Conservation (phyloP, 2,888 invertebrate genomes). For the Pollenia labialis region DNA sequence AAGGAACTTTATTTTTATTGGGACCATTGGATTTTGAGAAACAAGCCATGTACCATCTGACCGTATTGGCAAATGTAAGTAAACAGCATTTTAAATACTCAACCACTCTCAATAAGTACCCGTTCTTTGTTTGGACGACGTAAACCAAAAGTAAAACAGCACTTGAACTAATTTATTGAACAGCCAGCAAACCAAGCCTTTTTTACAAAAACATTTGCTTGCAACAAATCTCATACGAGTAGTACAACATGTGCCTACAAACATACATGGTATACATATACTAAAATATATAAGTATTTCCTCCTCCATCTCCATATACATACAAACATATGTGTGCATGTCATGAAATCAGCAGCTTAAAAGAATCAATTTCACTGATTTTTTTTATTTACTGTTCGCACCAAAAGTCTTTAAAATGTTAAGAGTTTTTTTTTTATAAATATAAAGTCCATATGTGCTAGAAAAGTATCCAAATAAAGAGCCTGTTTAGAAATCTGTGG, state of each 20-base stretch:
- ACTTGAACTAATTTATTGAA: conserved; percentile 48
- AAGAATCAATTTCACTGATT: neutral
- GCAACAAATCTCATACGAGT: neutral
- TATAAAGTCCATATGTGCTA: no score
- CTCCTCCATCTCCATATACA: neutral
- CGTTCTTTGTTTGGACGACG: neutral
- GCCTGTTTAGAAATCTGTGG: no score
- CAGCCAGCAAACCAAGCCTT: neutral
- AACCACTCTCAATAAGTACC: neutral
- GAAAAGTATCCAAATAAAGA: no score
- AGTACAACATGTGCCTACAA: neutral
- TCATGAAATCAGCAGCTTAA: neutral
- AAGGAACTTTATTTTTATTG: conserved; percentile 91
- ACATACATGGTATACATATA: neutral
- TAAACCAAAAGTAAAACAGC: conserved; percentile 6
- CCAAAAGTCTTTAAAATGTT: no score
- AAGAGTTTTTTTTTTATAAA: no score
- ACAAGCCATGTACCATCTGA: conserved; percentile 93
- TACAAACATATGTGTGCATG: neutral
- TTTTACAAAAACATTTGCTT: no score
- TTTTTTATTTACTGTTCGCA: no score
- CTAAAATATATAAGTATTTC: neutral
- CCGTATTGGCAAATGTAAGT: conserved; percentile 94
- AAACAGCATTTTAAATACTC: conserved; percentile 43
- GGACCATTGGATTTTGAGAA: conserved; percentile 94